Conservation (phyloP, 2,797 vertebrate species). For the Leptoclinus maculatus region DNA sequence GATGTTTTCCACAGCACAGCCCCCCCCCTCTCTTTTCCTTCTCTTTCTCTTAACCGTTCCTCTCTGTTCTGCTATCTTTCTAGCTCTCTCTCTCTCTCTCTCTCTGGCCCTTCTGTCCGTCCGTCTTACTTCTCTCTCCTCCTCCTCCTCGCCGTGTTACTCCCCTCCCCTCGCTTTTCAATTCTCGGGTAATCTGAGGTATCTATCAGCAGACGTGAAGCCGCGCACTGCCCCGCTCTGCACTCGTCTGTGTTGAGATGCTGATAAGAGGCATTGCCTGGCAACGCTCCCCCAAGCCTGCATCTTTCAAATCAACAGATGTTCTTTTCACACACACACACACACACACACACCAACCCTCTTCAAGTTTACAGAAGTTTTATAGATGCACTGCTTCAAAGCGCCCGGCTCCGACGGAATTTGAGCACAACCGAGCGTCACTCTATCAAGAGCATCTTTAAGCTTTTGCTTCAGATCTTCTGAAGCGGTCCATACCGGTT, state of each 20-base stretch:
- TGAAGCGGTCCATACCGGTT: conserved; percentile 52
- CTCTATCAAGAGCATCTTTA: conserved; percentile 63
- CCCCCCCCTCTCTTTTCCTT: not conserved
- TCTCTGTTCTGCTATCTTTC: conserved; percentile 1
- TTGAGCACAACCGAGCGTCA: conserved; percentile 47
- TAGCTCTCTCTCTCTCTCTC: not conserved
- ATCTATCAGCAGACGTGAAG: conserved; percentile 72
- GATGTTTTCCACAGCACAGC: conserved; percentile 21
- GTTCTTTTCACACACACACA: conserved; percentile 55
- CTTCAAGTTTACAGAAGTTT: conserved; percentile 73
- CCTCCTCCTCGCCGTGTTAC: conserved; percentile 8
- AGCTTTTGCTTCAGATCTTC: conserved; percentile 59
- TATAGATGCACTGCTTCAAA: conserved; percentile 69
- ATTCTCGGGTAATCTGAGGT: conserved; percentile 71
- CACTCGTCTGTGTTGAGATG: conserved; percentile 69
- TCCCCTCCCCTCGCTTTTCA: conserved; percentile 38
- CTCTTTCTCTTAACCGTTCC: conserved; percentile 4
- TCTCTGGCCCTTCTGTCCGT: conserved; percentile 27
- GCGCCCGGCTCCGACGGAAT: conserved; percentile 43
- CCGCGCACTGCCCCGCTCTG: conserved; percentile 55
- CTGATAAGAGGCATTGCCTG: conserved; percentile 78
- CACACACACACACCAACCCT: conserved; percentile 42
- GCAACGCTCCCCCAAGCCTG: conserved; percentile 72
- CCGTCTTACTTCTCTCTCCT: conserved; percentile 21
- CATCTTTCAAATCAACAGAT: conserved; percentile 81